A percentile compares a stretch with the other conserved stretches of the same genome.
phyloP scores from a whole-genome alignment of 1,140 invertebrate species.

The Pogonomyrmex californicus region DNA sequence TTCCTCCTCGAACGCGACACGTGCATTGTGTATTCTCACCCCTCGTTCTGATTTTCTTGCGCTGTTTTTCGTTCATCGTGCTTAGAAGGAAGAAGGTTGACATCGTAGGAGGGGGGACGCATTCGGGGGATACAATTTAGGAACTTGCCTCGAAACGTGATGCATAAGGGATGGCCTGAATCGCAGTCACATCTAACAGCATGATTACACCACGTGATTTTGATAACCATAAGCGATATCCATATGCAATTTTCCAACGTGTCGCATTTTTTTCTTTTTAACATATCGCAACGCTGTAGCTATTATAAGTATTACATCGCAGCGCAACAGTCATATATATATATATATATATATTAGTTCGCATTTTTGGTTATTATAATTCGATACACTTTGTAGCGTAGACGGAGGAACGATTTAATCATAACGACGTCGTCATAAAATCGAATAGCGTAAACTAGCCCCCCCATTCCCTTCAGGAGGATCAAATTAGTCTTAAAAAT shows the following conservation, averaged over 20 bases:
- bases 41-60: constrained; percentile 12
- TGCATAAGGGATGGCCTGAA: background rate
- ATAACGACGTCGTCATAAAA: background rate
- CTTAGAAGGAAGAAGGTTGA: constrained; percentile 18
- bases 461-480: constrained; percentile 36
- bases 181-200: constrained; percentile 13
- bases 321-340: background rate
- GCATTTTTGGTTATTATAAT: background rate
- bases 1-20: constrained; percentile 35
- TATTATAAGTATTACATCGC: constrained; percentile 5
- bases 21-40: background rate
- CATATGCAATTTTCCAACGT: background rate
- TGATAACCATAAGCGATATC: background rate
- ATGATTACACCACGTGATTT: background rate
- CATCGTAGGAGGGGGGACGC: background rate
- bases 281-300: background rate
- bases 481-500: constrained; percentile 26
- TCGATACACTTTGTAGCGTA: constrained; percentile 8
- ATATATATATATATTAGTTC: background rate
- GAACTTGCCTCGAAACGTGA: constrained; percentile 44
- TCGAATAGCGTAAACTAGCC: constrained; percentile 1
- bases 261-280: background rate
- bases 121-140: constrained; percentile 47
- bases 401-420: background rate
- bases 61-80: background rate